Evolutionary conservation across 1,140 invertebrate species (phyloP).

Genomic region (Cotesia typhae): DNA sequence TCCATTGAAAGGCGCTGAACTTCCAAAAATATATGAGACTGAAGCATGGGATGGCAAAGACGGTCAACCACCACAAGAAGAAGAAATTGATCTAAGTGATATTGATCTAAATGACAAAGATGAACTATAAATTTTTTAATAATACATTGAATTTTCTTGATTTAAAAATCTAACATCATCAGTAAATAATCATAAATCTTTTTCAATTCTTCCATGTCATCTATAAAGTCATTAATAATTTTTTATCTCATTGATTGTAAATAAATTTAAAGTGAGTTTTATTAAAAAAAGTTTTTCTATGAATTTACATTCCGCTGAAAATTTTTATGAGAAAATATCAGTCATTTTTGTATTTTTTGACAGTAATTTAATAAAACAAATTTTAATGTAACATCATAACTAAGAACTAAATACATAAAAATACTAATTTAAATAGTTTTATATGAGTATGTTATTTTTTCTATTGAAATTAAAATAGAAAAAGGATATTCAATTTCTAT

Average conservation of each 20-base stretch:
- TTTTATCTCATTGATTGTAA: too few relatives aligned
- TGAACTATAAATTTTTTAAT: constrained; percentile 73
- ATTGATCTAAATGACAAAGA: constrained; percentile 88
- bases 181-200: not conserved
- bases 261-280: too few relatives aligned
- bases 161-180: not conserved
- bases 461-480: not conserved
- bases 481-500: too few relatives aligned
- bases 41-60: constrained; percentile 98
- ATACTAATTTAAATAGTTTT: too few relatives aligned
- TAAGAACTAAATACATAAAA: not conserved
- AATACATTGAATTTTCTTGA: too few relatives aligned
- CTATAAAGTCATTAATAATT: too few relatives aligned
- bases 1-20: constrained; percentile 83
- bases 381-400: not conserved
- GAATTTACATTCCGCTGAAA: too few relatives aligned
- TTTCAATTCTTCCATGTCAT: not conserved
- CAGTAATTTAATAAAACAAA: not conserved
- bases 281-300: too few relatives aligned
- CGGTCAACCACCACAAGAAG: constrained; percentile 86
- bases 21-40: constrained; percentile 79
- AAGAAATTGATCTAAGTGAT: constrained; percentile 94
- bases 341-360: too few relatives aligned
- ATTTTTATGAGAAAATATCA: too few relatives aligned
- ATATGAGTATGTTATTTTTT: not conserved